Percentiles rank a stretch among this genome's conserved stretches.
phyloP scores from a whole-genome alignment of 2,797 vertebrate genomes.

The Triplophysa yarkandensis region DNA sequence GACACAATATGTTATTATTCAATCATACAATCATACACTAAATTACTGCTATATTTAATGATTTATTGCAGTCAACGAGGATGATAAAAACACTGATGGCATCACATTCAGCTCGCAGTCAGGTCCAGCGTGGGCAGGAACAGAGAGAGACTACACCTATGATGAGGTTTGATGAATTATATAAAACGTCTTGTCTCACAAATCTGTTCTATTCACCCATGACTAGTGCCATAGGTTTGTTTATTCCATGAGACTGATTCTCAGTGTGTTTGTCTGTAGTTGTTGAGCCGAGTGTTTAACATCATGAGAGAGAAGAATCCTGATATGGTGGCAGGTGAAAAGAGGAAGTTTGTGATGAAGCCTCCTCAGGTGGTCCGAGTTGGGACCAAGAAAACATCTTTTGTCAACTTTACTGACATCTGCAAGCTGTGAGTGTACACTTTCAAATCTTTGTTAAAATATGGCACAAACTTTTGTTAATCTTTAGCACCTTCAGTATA shows the following conservation, averaged over 20 bases:
- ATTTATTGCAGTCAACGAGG: constrained; percentile 57
- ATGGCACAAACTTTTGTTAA: too few species aligned
- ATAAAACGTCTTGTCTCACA: background rate
- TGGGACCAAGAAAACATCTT: constrained; percentile 99
- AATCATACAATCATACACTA: too few species aligned
- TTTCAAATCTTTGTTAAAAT: background rate
- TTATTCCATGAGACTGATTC: background rate
- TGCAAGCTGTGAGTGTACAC: constrained; percentile 85
- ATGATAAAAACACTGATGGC: constrained; percentile 84
- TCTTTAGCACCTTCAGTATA: too few species aligned
- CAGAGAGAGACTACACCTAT: constrained; percentile 88
- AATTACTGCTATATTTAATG: too few species aligned
- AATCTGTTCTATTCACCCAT: background rate
- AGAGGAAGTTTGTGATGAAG: constrained; percentile 96
- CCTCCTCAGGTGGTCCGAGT: constrained; percentile 97
- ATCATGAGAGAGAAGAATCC: constrained; percentile 97
- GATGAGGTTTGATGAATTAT: constrained; percentile 77
- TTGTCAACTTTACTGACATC: constrained; percentile 97
- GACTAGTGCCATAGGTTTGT: background rate
- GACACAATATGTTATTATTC: background rate
- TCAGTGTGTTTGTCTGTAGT: background rate
- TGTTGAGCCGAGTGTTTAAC: constrained; percentile 63
- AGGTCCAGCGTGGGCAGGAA: constrained; percentile 85
- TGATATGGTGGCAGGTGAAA: constrained; percentile 98
- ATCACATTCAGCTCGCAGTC: constrained; percentile 85